Evolutionary conservation across 1,140 invertebrate species (phyloP), one percentile per base, ranked within the genome.

Genomic region (Neodiprion fabricii): DNA sequence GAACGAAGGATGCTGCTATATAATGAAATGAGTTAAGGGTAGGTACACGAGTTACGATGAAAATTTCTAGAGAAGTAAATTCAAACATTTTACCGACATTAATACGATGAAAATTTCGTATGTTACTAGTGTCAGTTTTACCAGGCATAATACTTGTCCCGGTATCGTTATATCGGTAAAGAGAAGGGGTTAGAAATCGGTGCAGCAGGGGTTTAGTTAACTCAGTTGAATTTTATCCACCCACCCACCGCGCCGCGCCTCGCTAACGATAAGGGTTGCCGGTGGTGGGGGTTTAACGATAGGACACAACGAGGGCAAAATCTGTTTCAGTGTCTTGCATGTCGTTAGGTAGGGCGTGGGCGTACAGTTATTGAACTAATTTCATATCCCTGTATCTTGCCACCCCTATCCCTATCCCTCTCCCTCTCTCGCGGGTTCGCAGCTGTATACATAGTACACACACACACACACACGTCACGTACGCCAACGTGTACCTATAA

Each of bases 251-350:
- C 8, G 61, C 14, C n/a, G 28, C 14, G 61, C 74, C 61, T 65
- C 76, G 81, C 77, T 74, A 74, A 82, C 81, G 78, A 82, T 82
- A 80, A 72, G 77, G 78, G 75, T 61, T 61, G 53, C 11, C n/a
- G 11, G 53, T 61, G 53, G 53, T 61, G 53, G 53, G 53, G n/a
- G 53, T 12, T 61, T 61, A 61, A 61, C 53, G 53, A 61, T 61
- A 61, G 5, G 53, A 61, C 53, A 61, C 53, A 61, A 61, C 53
- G 53, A 61, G 53, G 53, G 53, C 53, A 61, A 61, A 61, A 61
- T 61, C 53, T 61, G 53, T 61, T 61, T 61, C 53, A 61, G 53
- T 61, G 53, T 61, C 53, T 61, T 61, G 53, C 53, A 61, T 61
- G 53, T 61, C 53, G 53, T 61, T 61, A 61, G 53, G 53, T 61